Evolutionary conservation across 2,888 invertebrate species (phyloP).

Genomic region (Watsonalla cultraria): DNA sequence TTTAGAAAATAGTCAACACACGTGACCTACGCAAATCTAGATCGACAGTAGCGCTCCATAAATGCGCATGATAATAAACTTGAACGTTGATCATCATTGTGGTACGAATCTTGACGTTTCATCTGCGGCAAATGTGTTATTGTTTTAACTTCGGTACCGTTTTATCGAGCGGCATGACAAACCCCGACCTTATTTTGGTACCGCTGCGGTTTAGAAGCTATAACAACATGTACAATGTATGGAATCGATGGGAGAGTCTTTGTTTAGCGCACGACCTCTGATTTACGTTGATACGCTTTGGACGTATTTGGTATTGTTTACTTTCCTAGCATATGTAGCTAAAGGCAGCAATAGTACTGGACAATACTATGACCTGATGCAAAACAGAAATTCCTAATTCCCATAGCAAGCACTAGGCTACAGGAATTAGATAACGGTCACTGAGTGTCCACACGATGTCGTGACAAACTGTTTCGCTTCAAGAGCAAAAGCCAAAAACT

Average conservation of each 20-base stretch:
- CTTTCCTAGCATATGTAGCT: no score
- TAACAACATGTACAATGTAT: constrained; percentile 12
- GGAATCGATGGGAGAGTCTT: constrained; percentile 18
- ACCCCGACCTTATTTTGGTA: constrained; percentile 36
- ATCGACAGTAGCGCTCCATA: constrained; percentile 23
- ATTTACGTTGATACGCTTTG: not conserved
- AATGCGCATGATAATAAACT: constrained; percentile 7
- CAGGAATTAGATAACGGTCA: no score
- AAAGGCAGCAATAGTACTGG: no score
- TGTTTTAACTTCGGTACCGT: constrained; percentile 56
- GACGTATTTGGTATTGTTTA: not conserved
- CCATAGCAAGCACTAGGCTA: no score
- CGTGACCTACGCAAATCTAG: constrained; percentile 38
- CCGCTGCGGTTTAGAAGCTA: constrained; percentile 30
- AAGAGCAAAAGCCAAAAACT: no score
- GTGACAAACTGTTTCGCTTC: no score
- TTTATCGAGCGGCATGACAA: constrained; percentile 37
- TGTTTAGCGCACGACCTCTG: constrained; percentile 6
- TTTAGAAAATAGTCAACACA: constrained; percentile 1
- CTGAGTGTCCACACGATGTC: no score
- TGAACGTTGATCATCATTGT: constrained; percentile 19
- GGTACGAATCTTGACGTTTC: constrained; percentile 40
- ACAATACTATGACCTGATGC: no score
- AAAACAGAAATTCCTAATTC: no score
- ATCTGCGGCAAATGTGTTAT: constrained; percentile 58